A percentile compares a stretch with the other conserved stretches of the same genome.
These are phyloP conservation scores for Bombycilla garrulus DNA, from an alignment of 2,113 vertebrate species.

Conservation along the genomic window DNA sequence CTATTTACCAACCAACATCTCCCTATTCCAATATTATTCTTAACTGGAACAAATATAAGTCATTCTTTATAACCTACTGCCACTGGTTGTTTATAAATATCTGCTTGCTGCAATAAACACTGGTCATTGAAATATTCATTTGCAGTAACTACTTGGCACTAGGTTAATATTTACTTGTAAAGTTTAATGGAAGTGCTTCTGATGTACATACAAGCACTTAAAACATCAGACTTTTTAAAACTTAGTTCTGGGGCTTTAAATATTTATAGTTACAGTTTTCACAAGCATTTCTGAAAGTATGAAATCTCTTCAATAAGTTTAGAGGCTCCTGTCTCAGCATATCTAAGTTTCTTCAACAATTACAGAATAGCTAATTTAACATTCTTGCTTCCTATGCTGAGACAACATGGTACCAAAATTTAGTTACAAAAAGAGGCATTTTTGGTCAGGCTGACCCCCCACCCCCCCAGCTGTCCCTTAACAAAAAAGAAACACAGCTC, in stretches of 20 bases:
- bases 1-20: slow-evolving; percentile 61
- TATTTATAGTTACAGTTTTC: slow-evolving; percentile 71
- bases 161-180: slow-evolving; percentile 73
- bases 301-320: slow-evolving; percentile 61
- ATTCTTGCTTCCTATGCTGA: slow-evolving; percentile 57
- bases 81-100: slow-evolving; percentile 81
- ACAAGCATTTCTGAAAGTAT: slow-evolving; percentile 64
- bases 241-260: slow-evolving; percentile 43
- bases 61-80: slow-evolving; percentile 58
- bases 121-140: slow-evolving; percentile 78
- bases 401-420: slow-evolving; percentile 64
- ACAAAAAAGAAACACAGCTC: slow-evolving; percentile 40
- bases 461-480: background rate
- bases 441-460: slow-evolving; percentile 46
- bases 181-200: slow-evolving; percentile 72
- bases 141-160: slow-evolving; percentile 86
- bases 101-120: slow-evolving; percentile 84
- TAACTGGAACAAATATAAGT: slow-evolving; percentile 58
- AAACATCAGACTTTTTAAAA: slow-evolving; percentile 70
- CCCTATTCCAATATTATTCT: slow-evolving; percentile 52
- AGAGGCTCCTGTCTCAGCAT: slow-evolving; percentile 70
- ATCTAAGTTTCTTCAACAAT: slow-evolving; percentile 38
- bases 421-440: slow-evolving; percentile 55
- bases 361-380: slow-evolving; percentile 61
- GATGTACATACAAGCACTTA: slow-evolving; percentile 70